These are phyloP conservation scores for Colletes gigas DNA, from an alignment of 1,140 invertebrate genomes.

Conservation along the genomic window DNA sequence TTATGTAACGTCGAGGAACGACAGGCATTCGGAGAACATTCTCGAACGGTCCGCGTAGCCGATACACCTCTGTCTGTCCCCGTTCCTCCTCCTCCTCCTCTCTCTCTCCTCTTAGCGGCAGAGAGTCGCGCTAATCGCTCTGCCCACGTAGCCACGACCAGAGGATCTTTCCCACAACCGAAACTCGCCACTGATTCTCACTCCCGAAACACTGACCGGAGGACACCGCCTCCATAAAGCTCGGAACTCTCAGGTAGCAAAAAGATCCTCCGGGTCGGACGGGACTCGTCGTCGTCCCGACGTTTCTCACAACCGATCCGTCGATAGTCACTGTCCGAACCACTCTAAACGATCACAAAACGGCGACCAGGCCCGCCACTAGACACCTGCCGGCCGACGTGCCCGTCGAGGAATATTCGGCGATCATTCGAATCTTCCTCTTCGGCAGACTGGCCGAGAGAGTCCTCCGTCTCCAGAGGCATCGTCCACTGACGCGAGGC, in stretches of 20 bases:
- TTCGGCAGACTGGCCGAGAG: constrained; percentile 46
- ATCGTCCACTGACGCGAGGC: constrained; percentile 69
- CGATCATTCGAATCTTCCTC: constrained; percentile 34
- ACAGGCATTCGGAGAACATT: constrained; percentile 38
- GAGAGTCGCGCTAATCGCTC: constrained; percentile 48
- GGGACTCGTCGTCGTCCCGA: not conserved
- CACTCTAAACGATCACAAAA: constrained; percentile 31
- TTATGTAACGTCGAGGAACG: constrained; percentile 13
- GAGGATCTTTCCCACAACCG: constrained; percentile 30
- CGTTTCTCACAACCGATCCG: constrained; percentile 28
- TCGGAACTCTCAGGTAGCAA: constrained; percentile 26
- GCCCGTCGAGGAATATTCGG: not conserved
- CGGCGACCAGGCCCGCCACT: not conserved
- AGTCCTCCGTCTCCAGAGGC: constrained; percentile 64
- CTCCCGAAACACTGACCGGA: constrained; percentile 44
- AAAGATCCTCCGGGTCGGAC: not conserved
- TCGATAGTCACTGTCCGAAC: constrained; percentile 46
- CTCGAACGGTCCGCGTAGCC: constrained; percentile 33
- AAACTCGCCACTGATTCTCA: constrained; percentile 57
- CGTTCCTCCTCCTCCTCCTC: not conserved
- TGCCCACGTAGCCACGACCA: constrained; percentile 8
- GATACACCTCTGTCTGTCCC: not conserved
- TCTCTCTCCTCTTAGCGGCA: not conserved
- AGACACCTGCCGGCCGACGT: not conserved
- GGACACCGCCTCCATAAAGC: constrained; percentile 2